Evolutionary conservation across 2,113 vertebrate species (phyloP).

Genomic region (Albula glossodonta): DNA sequence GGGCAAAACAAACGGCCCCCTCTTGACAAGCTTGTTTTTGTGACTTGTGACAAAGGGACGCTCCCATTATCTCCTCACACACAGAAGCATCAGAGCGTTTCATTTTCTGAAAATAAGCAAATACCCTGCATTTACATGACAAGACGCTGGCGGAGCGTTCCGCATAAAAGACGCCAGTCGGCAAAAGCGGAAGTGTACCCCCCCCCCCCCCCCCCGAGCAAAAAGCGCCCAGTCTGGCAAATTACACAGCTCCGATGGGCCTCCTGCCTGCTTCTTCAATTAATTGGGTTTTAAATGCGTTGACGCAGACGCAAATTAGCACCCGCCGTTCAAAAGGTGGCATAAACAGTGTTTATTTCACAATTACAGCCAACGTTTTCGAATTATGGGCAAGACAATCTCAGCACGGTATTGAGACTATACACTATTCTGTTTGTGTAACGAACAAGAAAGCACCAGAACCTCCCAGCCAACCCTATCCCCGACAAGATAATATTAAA

Average conservation of each 20-base stretch:
- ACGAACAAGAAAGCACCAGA: not conserved
- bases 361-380: not conserved
- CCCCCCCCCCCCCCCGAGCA: not conserved
- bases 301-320: constrained; percentile 19
- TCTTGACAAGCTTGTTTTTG: constrained; percentile 18
- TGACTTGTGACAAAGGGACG: constrained; percentile 21
- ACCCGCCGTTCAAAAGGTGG: constrained; percentile 4
- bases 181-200: not conserved
- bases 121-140: constrained; percentile 45
- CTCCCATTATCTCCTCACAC: constrained; percentile 27
- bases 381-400: not conserved
- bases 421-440: constrained; percentile 16
- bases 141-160: constrained; percentile 39
- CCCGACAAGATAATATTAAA: not conserved
- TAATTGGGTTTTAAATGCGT: constrained; percentile 18
- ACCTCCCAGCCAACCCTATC: no score
- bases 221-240: constrained; percentile 26
- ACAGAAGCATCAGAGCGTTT: constrained; percentile 34
- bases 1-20: constrained; percentile 13
- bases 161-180: constrained; percentile 35
- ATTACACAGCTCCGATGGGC: constrained; percentile 19
- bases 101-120: constrained; percentile 41
- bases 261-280: constrained; percentile 26
- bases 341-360: constrained; percentile 29
- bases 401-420: constrained; percentile 1